Base-by-base conservation (phyloP, 2,113 vertebrate species). In the Tichodroma muraria region DNA sequence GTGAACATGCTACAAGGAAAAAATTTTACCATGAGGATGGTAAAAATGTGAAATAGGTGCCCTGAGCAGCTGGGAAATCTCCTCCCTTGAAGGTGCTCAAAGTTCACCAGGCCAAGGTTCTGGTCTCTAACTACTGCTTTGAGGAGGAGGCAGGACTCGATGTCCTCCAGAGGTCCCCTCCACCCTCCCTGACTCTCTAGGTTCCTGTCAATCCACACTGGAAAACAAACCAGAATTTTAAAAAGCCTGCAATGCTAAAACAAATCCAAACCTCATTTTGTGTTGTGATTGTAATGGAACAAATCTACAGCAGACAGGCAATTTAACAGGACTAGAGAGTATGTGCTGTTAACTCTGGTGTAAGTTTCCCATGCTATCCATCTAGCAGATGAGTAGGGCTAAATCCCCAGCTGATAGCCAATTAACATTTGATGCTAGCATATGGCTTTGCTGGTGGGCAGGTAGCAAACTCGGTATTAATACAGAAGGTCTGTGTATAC, bases 391-490 rank as follows among this genome's bases (percentile, higher is more conserved):
- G 69, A 93, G 77, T 40, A 76, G 73, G 77, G 78, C 65, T 92
- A 57, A 96, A 88, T 53, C 85, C 60, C 47, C 80, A 78, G 14
- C 49, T 73, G 93, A 91, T 42, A 75, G 52, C 52, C 76, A 89
- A 91, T 85, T 95, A 96, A 94, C 94, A 86, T 90, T 75, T 96
- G 95, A 89, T 83, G 77, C 85, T 71, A 90, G 54, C 85, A 89
- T 90, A 91, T 90, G 94, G 94, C 69, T 93, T 85, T 71, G 60
- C 56, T 90, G 71, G 80, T 93, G 93, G 91, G 93, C 89, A 96
- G 90, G 91, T 88, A 95, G 60, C 76, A 78, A 89, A 83, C 28
- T 72, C 31, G 1, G n/a, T 80, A 71, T 61, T 89, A 88, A 85
- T 45, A 88, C 11, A 77, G 81, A 80, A 93, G 31, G 44, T 87